Percentiles rank a stretch among this genome's conserved stretches.
These are phyloP conservation scores for Lethocerus indicus DNA, from an alignment of 1,140 invertebrate genomes.

Conservation along the genomic window DNA sequence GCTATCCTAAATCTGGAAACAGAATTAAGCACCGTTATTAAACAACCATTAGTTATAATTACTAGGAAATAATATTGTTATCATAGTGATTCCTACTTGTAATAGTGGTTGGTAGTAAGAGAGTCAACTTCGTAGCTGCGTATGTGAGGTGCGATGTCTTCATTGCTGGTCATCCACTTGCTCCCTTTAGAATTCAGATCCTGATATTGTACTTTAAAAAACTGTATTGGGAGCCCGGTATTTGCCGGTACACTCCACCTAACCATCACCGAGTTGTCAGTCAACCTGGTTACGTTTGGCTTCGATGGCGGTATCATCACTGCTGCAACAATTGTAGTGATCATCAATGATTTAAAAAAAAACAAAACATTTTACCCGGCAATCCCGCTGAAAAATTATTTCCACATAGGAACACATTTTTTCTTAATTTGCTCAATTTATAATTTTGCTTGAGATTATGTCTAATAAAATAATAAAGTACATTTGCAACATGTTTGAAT, in stretches of 20 bases:
- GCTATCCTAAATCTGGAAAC: constrained; percentile 70
- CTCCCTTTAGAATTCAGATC: constrained; percentile 33
- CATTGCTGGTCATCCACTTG: constrained; percentile 63
- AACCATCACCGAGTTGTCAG: constrained; percentile 83
- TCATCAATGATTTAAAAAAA: not conserved
- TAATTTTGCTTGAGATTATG: too few relatives aligned
- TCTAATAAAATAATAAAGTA: too few relatives aligned
- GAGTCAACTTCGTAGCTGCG: constrained; percentile 59
- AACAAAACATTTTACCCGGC: not conserved
- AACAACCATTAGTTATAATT: not conserved
- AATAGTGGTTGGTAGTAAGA: constrained; percentile 48
- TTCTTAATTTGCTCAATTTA: too few relatives aligned
- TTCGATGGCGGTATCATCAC: constrained; percentile 70
- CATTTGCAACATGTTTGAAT: too few relatives aligned
- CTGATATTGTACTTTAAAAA: constrained; percentile 81
- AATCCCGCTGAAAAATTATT: too few relatives aligned
- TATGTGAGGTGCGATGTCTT: constrained; percentile 58
- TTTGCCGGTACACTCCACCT: constrained; percentile 70
- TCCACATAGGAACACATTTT: too few relatives aligned
- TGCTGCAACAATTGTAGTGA: constrained; percentile 19
- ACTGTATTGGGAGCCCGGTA: constrained; percentile 57
- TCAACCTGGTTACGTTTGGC: constrained; percentile 67
- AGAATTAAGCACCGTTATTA: not conserved
- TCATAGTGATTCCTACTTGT: constrained; percentile 29
- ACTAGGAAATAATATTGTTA: not conserved